Percentiles rank a stretch among this genome's conserved stretches.
Evolutionary conservation across 2,113 vertebrate genomes (phyloP).

Genomic region (Pomatorhinus ruficollis): DNA sequence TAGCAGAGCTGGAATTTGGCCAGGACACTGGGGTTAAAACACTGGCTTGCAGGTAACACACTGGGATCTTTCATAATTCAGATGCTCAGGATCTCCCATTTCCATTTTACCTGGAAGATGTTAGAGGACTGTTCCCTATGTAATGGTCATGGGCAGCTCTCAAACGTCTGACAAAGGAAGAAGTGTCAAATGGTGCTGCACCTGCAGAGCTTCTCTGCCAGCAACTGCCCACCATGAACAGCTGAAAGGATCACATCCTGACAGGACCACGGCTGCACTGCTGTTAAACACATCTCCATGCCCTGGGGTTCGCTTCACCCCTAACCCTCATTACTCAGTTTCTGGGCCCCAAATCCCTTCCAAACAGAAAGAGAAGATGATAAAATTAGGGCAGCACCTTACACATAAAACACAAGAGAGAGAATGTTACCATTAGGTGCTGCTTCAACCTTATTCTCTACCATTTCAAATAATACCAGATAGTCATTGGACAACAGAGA

Average conservation of each 20-base stretch:
- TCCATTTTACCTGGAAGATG: conserved; percentile 53
- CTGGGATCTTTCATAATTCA: conserved; percentile 46
- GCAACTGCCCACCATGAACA: neutral
- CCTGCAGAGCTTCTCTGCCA: conserved; percentile 9
- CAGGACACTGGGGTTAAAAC: conserved; percentile 21
- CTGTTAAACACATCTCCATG: neutral
- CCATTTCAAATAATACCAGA: neutral
- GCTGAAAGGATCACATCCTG: neutral
- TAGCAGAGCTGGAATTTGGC: conserved; percentile 38
- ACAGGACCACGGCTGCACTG: accelerated
- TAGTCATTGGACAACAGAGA: neutral
- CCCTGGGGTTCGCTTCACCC: neutral
- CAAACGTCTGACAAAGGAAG: neutral
- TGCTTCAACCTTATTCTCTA: neutral
- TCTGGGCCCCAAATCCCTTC: neutral
- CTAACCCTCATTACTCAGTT: neutral
- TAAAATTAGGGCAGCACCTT: neutral
- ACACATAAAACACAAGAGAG: neutral
- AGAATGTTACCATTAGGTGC: neutral
- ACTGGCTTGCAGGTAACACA: conserved; percentile 48
- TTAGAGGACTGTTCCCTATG: neutral
- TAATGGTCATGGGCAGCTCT: conserved; percentile 18
- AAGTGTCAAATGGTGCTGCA: conserved; percentile 13
- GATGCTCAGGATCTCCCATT: neutral
- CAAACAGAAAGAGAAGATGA: neutral